Evolutionary conservation across 2,888 invertebrate genomes (phyloP).

Genomic region (Andrena hattorfiana): DNA sequence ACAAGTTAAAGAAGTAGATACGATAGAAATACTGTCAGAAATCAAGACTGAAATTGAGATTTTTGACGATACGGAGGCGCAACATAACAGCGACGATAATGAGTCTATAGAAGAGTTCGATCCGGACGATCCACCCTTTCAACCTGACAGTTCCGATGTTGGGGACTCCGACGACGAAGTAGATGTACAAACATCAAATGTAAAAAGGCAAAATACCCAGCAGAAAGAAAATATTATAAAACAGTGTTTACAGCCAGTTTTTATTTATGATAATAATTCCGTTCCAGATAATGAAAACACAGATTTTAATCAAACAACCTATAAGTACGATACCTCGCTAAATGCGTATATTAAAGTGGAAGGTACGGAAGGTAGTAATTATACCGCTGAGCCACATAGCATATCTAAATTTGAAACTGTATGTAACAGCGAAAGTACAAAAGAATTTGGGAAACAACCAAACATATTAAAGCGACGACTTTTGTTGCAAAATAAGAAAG

Average conservation of each 20-base stretch:
- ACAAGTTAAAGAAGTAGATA: background rate
- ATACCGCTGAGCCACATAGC: conserved; percentile 16
- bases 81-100: conserved; percentile 71
- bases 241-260: conserved; percentile 33
- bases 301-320: conserved; percentile 59
- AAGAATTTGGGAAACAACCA: conserved; percentile 66
- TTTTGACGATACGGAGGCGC: conserved; percentile 57
- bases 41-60: conserved; percentile 46
- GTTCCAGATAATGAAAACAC: conserved; percentile 14
- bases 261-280: conserved; percentile 36
- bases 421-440: conserved; percentile 52
- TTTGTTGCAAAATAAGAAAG: conserved; percentile 49
- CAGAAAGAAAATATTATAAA: conserved; percentile 52
- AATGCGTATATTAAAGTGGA: conserved; percentile 72
- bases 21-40: background rate
- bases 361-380: conserved; percentile 39
- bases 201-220: conserved; percentile 46
- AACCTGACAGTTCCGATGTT: conserved; percentile 70
- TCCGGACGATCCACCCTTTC: conserved; percentile 79
- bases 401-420: conserved; percentile 35
- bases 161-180: conserved; percentile 67
- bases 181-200: conserved; percentile 42
- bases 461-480: conserved; percentile 76
- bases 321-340: conserved; percentile 69
- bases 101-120: conserved; percentile 83